phyloP scores from a whole-genome alignment of 2,113 vertebrate genomes.

The Sander vitreus region DNA sequence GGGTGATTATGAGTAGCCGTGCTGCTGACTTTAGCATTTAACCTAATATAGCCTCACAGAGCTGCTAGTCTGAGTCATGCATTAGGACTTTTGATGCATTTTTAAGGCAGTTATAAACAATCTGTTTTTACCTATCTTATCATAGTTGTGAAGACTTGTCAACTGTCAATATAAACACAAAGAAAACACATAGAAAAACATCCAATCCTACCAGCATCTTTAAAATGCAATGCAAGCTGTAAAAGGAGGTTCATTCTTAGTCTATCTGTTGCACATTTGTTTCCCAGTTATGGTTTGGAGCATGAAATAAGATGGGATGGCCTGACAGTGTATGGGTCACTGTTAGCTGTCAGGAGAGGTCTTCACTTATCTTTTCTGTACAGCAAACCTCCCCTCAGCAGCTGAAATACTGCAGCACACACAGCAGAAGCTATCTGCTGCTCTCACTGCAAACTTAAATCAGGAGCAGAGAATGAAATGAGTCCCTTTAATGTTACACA shows the following conservation, averaged over 20 bases:
- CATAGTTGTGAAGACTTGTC: not conserved
- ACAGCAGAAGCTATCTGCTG: conserved; percentile 28
- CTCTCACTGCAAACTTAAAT: conserved; percentile 17
- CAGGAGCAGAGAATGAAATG: conserved; percentile 26
- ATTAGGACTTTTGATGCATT: not conserved
- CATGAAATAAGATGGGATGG: not conserved
- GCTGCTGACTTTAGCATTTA: not conserved
- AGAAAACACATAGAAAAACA: not conserved
- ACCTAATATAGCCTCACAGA: not conserved
- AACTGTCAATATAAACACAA: not conserved
- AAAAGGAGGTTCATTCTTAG: not conserved
- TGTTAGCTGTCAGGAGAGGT: not conserved
- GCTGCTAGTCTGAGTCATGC: not conserved
- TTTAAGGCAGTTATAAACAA: not conserved
- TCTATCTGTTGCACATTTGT: not conserved
- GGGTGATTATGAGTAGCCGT: not conserved
- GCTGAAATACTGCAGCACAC: conserved; percentile 19
- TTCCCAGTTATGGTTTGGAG: not conserved
- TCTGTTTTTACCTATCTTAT: not conserved
- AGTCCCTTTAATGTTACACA: conserved; percentile 71
- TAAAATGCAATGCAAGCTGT: not conserved
- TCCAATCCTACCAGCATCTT: too few species aligned
- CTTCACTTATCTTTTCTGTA: conserved; percentile 13
- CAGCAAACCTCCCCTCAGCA: conserved; percentile 22
- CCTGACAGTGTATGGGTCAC: not conserved